Conservation (phyloP, 1,140 invertebrate genomes). For the Leptopilina clavipes region DNA sequence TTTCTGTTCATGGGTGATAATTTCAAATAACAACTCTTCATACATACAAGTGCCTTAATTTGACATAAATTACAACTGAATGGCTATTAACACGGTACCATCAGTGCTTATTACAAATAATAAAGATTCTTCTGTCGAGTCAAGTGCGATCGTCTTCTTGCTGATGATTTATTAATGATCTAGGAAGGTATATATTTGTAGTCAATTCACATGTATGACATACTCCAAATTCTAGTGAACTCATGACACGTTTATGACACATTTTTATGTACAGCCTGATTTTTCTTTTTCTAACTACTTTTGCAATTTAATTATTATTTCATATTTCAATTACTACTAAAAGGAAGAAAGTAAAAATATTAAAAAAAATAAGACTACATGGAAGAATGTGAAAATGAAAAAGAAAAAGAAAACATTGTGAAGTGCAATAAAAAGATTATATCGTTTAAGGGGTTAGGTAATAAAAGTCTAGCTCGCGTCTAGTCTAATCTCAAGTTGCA, state of each 20-base stretch:
- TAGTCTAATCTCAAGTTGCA: conserved; percentile 18
- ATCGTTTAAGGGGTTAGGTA: background rate
- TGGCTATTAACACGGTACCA: background rate
- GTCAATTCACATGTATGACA: conserved; percentile 59
- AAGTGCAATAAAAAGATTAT: background rate
- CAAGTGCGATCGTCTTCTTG: background rate
- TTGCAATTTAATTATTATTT: conserved; percentile 47
- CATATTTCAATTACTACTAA: too few relatives aligned
- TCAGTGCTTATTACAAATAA: too few relatives aligned
- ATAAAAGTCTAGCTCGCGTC: conserved; percentile 32
- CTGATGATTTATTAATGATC: conserved; percentile 34
- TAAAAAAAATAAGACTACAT: too few relatives aligned
- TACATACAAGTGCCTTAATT: background rate
- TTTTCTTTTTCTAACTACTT: conserved; percentile 41
- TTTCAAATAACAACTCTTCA: background rate
- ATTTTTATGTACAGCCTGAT: conserved; percentile 43
- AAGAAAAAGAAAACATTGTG: background rate
- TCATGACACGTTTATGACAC: conserved; percentile 57
- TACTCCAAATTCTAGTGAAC: conserved; percentile 58
- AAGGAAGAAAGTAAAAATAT: too few relatives aligned
- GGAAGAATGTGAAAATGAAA: background rate
- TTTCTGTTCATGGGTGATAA: background rate
- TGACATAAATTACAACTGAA: conserved; percentile 12
- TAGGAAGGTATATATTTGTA: conserved; percentile 33
- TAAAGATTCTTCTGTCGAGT: background rate